These are phyloP conservation scores for Penaeus indicus DNA, from an alignment of 1,140 invertebrate species.

Conservation along the genomic window DNA sequence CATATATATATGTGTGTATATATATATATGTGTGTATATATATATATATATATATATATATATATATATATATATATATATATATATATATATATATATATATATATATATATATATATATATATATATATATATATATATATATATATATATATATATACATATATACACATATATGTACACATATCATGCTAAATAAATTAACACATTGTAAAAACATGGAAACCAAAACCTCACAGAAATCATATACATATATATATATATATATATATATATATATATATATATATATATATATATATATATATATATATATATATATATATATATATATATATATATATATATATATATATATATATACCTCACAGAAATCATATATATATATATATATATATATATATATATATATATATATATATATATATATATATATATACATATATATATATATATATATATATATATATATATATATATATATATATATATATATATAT, in stretches of 20 bases:
- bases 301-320: constrained; percentile 8
- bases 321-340: constrained; percentile 14
- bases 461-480: not conserved
- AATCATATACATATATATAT: constrained; percentile 4
- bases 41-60: constrained; percentile 14
- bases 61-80: constrained; percentile 14
- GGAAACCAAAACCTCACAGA: no score
- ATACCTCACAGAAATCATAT: no score
- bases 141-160: constrained; percentile 14
- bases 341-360: constrained; percentile 8
- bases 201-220: no score
- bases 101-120: constrained; percentile 14
- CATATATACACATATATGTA: constrained; percentile 7
- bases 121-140: constrained; percentile 3
- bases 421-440: not conserved
- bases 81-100: constrained; percentile 14
- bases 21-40: constrained; percentile 13
- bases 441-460: not conserved
- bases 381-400: not conserved
- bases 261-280: constrained; percentile 14
- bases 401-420: not conserved
- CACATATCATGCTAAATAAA: no score
- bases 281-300: constrained; percentile 14
- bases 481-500: not conserved
- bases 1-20: constrained; percentile 14